Evolutionary conservation across 1,140 invertebrate species (phyloP).

Genomic region (Aphelenchoides besseyi): DNA sequence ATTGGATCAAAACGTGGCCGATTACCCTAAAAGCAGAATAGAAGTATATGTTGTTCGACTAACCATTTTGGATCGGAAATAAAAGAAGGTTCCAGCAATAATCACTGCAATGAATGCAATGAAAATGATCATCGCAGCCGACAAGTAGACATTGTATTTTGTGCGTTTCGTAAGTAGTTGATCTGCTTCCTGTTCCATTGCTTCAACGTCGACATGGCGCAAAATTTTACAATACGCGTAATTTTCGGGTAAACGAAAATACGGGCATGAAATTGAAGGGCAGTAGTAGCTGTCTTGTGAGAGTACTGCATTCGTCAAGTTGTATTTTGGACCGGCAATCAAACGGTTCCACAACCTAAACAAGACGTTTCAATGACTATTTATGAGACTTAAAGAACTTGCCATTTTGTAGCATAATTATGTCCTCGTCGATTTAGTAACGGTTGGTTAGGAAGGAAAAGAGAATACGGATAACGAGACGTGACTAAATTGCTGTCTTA

Average conservation of each 20-base stretch:
- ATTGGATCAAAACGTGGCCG: conserved; percentile 35
- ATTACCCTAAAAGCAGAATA: conserved; percentile 41
- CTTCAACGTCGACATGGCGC: conserved; percentile 42
- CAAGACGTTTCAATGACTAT: too few species aligned
- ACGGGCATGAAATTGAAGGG: conserved; percentile 53
- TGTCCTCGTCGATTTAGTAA: conserved; percentile 47
- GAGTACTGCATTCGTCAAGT: conserved; percentile 54
- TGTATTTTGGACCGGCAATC: conserved; percentile 57
- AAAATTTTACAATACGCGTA: conserved; percentile 46
- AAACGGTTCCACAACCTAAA: conserved; percentile 61
- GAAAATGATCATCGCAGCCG: conserved; percentile 42
- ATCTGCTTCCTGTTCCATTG: conserved; percentile 16
- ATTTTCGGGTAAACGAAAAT: conserved; percentile 55
- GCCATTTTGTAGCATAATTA: conserved; percentile 62
- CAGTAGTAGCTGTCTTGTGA: conserved; percentile 59
- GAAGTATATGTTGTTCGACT: conserved; percentile 22
- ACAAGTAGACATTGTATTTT: conserved; percentile 41
- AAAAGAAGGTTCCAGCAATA: conserved; percentile 54
- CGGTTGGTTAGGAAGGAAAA: conserved; percentile 52
- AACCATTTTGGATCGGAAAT: conserved; percentile 56
- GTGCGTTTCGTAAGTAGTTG: conserved; percentile 25
- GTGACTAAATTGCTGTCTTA: too few species aligned
- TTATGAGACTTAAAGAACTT: too few species aligned
- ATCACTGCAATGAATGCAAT: conserved; percentile 45
- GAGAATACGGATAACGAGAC: conserved; percentile 54